Evolutionary conservation across 2,797 vertebrate genomes (phyloP), one percentile per base, ranked within the genome.

Genomic region (Pipistrellus pipistrellus): DNA sequence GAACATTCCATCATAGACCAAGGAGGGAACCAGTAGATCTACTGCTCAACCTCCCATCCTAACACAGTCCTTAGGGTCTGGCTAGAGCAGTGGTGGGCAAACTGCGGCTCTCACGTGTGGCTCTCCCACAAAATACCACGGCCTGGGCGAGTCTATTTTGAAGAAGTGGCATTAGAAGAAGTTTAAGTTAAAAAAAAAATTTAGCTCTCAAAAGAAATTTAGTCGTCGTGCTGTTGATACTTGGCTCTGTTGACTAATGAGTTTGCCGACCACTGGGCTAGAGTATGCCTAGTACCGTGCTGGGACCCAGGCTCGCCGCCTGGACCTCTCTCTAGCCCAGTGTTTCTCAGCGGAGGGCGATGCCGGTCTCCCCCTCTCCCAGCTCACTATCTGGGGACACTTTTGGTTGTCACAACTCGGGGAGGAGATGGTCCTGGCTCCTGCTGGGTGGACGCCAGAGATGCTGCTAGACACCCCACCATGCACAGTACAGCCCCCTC

Each of bases 401-500:
- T 62, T 69, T 62, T 69, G 51, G 64, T 48, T 46, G 75, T 41
- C 44, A 72, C 20, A 69, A 1, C 13, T 25, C 1, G 30, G 27
- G 2, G 48, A 53, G 9, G 9, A 4, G 20, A 9, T 69, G 48
- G 20, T n/a, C 2, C 20, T 27, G 53, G 53, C 5, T 0, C 17
- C 30, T 15, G 55, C 38, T 6, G 8, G 35, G n/a, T 9, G 3
- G 64, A 23, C n/a, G 6, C 20, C 18, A 18, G 64, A 9, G 66
- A 44, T 64, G 44, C 2, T 17, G 27, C 4, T 20, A 27, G 21
- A 72, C 32, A 25, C 6, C 4, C 8, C 23, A 0, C 3, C 21
- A 0, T 53, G 53, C 15, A 12, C 25, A 27, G 18, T 6, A 2
- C 8, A 18, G 51, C 21, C 32, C 13, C 13, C 0, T 25, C 23